Conservation (phyloP, 1,140 invertebrate species). For the Drusus annulatus region DNA sequence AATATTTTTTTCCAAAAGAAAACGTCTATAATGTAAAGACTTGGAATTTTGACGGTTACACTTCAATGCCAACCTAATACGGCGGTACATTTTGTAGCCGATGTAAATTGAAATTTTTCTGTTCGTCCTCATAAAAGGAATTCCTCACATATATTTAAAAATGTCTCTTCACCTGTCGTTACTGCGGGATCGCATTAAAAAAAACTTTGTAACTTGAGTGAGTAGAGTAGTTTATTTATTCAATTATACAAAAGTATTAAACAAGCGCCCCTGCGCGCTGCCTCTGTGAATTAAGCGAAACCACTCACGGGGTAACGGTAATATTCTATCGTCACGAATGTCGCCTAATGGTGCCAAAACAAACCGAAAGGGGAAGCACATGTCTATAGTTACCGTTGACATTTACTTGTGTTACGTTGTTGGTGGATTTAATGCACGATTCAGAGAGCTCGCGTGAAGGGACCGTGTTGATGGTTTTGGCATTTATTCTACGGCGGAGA, state of each 20-base stretch:
- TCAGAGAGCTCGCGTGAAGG: constrained; percentile 3
- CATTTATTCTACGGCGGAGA: constrained; percentile 19
- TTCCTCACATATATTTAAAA: no score
- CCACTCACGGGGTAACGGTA: constrained; percentile 39
- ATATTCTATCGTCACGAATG: constrained; percentile 48
- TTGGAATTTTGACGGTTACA: no score
- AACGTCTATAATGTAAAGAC: no score
- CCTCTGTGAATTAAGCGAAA: constrained; percentile 43
- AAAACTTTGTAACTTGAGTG: no score
- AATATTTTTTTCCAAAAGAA: no score
- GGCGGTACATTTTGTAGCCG: no score
- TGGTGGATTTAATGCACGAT: constrained; percentile 1
- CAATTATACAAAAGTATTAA: not conserved
- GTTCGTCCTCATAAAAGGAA: no score
- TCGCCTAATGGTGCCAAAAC: constrained; percentile 49
- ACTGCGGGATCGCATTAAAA: no score
- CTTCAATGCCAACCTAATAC: no score
- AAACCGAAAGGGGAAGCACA: constrained; percentile 37
- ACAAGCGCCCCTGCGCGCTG: not conserved
- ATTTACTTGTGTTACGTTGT: constrained; percentile 33
- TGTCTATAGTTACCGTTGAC: constrained; percentile 24
- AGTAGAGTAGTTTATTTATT: no score
- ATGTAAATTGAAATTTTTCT: no score
- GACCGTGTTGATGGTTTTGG: constrained; percentile 13
- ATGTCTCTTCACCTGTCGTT: no score